Evolutionary conservation across 2,888 invertebrate species (phyloP).

Genomic region (Ellobium chinense): DNA sequence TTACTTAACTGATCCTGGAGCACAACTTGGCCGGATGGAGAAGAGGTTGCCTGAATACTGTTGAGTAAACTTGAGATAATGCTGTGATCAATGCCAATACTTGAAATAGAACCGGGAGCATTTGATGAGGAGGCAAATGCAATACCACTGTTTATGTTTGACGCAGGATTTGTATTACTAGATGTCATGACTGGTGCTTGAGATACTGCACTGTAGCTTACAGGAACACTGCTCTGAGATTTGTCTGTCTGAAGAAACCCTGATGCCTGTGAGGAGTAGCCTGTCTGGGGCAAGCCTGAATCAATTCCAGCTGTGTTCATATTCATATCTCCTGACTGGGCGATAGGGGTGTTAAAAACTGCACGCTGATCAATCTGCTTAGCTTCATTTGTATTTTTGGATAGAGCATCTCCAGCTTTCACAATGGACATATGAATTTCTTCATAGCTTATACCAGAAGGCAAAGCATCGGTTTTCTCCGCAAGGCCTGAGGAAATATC

Average conservation of each 20-base stretch:
- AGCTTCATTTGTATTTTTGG: background rate
- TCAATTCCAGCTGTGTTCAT: background rate
- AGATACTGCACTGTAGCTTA: background rate
- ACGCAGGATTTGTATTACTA: background rate
- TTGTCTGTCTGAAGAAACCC: background rate
- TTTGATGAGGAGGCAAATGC: background rate
- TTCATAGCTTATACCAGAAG: conserved; percentile 28
- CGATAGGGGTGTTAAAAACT: background rate
- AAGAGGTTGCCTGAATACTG: background rate
- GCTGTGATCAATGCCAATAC: background rate
- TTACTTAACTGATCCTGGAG: background rate
- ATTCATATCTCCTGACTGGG: background rate
- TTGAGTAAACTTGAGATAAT: background rate
- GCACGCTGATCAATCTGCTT: background rate
- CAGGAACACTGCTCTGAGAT: background rate
- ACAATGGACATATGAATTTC: conserved; percentile 45
- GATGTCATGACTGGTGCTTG: background rate
- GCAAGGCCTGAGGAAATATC: conserved; percentile 25
- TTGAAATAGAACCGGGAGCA: background rate
- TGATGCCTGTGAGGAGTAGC: background rate
- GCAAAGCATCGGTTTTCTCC: background rate
- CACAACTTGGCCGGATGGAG: background rate
- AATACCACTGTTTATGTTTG: background rate
- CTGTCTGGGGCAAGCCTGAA: background rate
- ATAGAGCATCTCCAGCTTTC: conserved; percentile 30